Percentiles rank a stretch among this genome's conserved stretches.
These are phyloP conservation scores for Neoascia interrupta DNA, from an alignment of 2,888 invertebrate genomes.

Conservation along the genomic window DNA sequence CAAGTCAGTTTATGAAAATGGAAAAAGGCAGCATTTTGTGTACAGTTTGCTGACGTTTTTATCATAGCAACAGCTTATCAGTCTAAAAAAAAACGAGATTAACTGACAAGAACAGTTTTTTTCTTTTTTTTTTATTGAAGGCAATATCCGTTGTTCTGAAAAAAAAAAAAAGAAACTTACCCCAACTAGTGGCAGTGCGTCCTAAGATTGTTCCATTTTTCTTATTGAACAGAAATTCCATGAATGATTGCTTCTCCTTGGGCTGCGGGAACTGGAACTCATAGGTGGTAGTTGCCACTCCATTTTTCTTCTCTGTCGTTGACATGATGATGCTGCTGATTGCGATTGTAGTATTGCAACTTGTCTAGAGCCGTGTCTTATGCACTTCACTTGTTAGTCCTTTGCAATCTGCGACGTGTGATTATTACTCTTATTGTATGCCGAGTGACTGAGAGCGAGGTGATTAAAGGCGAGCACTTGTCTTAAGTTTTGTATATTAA, in stretches of 20 bases:
- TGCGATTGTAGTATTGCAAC: conserved; percentile 19
- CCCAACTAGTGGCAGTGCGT: conserved; percentile 77
- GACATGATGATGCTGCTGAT: conserved; percentile 48
- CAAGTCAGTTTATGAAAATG: neutral
- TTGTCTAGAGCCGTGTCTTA: conserved; percentile 17
- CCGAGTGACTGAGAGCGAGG: conserved; percentile 6
- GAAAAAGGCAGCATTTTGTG: too few relatives aligned
- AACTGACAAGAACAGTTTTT: neutral
- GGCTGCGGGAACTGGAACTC: conserved; percentile 76
- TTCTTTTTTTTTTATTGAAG: neutral
- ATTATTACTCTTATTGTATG: conserved; percentile 60
- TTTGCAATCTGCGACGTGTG: conserved; percentile 49
- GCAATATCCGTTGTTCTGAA: too few relatives aligned
- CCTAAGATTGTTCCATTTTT: conserved; percentile 75
- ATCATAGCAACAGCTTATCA: conserved; percentile 20
- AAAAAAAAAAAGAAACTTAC: too few relatives aligned
- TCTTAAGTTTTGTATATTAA: conserved; percentile 3
- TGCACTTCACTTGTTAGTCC: conserved; percentile 54
- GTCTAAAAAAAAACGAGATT: neutral
- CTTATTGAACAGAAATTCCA: conserved; percentile 75
- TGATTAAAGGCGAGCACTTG: conserved; percentile 41
- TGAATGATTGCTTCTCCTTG: conserved; percentile 73
- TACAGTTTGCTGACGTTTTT: conserved; percentile 4
- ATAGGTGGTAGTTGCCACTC: conserved; percentile 69
- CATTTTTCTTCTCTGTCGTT: conserved; percentile 76